A percentile compares a stretch with the other conserved stretches of the same genome.
Conservation (phyloP, 23 tunicate species). For the Diplosoma virens region DNA sequence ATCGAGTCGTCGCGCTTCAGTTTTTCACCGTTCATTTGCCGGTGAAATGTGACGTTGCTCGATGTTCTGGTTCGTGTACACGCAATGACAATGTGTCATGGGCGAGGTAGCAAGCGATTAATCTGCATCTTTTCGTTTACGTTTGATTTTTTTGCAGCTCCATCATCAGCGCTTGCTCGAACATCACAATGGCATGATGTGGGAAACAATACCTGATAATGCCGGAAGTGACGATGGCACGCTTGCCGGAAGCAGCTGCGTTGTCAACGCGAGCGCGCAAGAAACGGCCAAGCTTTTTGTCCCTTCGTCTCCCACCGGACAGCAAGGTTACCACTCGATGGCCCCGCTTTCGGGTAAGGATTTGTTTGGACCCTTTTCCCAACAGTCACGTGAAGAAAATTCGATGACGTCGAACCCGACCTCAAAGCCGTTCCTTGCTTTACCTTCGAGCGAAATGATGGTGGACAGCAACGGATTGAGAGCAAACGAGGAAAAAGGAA, state of each 20-base stretch:
- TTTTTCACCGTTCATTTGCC: too few relatives aligned
- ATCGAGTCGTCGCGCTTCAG: too few relatives aligned
- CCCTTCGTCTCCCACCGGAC: background rate
- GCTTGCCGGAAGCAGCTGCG: background rate
- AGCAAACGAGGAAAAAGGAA: background rate
- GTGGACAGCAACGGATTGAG: background rate
- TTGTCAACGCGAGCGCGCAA: background rate
- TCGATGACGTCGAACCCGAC: background rate
- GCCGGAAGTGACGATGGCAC: constrained; percentile 8
- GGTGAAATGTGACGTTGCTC: too few relatives aligned
- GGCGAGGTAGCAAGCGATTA: too few relatives aligned
- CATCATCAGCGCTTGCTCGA: constrained; percentile 52
- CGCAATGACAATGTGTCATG: too few relatives aligned
- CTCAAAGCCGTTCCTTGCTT: constrained; percentile 35
- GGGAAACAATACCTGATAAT: constrained; percentile 57
- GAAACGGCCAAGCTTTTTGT: background rate
- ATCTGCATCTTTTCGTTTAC: too few relatives aligned
- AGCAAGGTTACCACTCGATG: constrained; percentile 12
- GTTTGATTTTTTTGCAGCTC: constrained; percentile 5
- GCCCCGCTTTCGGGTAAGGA: background rate
- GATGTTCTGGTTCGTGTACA: too few relatives aligned
- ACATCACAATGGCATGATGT: constrained; percentile 44
- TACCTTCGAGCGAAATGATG: background rate
- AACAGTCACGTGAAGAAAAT: constrained; percentile 11
- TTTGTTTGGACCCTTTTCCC: constrained; percentile 29